These are phyloP conservation scores for Holacanthus passer DNA, from an alignment of 2,113 vertebrate genomes.

Conservation along the genomic window DNA sequence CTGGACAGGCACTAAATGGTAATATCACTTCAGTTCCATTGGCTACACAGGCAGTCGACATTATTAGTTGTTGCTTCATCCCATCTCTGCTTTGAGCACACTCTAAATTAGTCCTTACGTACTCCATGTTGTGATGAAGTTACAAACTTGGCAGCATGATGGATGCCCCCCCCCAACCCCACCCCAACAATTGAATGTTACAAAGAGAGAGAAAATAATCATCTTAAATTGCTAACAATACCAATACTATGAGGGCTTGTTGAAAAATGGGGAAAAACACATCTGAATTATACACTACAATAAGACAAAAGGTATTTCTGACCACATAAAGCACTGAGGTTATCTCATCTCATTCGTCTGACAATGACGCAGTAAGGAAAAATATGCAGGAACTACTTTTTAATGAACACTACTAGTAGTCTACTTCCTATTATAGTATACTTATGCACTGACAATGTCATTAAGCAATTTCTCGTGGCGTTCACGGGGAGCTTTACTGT, in stretches of 20 bases:
- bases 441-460: slow-evolving; percentile 25
- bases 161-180: too few relatives aligned
- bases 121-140: too few relatives aligned
- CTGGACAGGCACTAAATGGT: too few relatives aligned
- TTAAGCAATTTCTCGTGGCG: slow-evolving; percentile 32
- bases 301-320: slow-evolving; percentile 24
- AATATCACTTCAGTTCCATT: too few relatives aligned
- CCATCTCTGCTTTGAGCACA: too few relatives aligned
- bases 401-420: slow-evolving; percentile 31
- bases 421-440: slow-evolving; percentile 62
- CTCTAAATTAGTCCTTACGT: too few relatives aligned
- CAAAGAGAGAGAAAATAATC: neutral
- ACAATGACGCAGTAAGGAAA: slow-evolving; percentile 37
- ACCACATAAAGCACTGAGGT: slow-evolving; percentile 24
- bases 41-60: too few relatives aligned
- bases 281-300: slow-evolving; percentile 26
- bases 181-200: neutral
- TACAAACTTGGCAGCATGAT: neutral
- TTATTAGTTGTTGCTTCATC: too few relatives aligned
- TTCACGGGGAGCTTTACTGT: slow-evolving; percentile 36
- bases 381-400: slow-evolving; percentile 40
- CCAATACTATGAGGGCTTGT: neutral
- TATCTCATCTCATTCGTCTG: slow-evolving; percentile 39
- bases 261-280: neutral
- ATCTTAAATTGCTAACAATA: neutral